Evolutionary conservation across 2,888 invertebrate genomes (phyloP).

Genomic region (Nephrocerus scutellatus): DNA sequence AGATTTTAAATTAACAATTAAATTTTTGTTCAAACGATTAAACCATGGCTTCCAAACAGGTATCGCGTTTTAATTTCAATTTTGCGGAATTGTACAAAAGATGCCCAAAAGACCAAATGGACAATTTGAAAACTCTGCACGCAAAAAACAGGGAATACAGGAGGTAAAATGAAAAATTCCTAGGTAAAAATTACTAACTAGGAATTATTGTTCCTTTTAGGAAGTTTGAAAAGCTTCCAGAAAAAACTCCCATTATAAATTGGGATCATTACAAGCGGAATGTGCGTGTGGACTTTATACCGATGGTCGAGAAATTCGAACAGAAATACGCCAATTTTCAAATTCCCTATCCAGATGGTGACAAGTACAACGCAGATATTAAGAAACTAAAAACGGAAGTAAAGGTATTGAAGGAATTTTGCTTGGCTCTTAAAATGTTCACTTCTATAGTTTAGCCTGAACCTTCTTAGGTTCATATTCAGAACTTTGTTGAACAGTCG

Average conservation of each 20-base stretch:
- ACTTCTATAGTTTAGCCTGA: slow-evolving; percentile 29
- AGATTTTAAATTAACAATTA: no score
- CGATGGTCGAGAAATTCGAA: slow-evolving; percentile 78
- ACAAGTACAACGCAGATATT: slow-evolving; percentile 46
- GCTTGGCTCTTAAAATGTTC: background rate
- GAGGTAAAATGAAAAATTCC: no score
- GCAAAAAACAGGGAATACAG: no score
- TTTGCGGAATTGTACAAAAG: no score
- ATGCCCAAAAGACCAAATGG: no score
- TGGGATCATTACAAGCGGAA: slow-evolving; percentile 69
- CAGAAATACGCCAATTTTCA: slow-evolving; percentile 57
- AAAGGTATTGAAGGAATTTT: slow-evolving; percentile 35
- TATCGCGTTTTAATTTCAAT: no score
- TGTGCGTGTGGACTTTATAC: slow-evolving; percentile 58
- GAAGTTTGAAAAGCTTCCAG: slow-evolving; percentile 52
- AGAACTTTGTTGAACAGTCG: slow-evolving; percentile 29
- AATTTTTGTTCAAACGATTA: no score
- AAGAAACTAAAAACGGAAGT: slow-evolving; percentile 58
- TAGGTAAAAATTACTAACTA: no score
- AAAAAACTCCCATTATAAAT: slow-evolving; percentile 69
- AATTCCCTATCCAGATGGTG: slow-evolving; percentile 33
- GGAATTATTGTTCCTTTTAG: no score
- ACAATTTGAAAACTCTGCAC: no score
- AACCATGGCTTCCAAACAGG: no score
- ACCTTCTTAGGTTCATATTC: slow-evolving; percentile 21